phyloP scores from a whole-genome alignment of 2,888 invertebrate genomes.

The Autographa gamma region DNA sequence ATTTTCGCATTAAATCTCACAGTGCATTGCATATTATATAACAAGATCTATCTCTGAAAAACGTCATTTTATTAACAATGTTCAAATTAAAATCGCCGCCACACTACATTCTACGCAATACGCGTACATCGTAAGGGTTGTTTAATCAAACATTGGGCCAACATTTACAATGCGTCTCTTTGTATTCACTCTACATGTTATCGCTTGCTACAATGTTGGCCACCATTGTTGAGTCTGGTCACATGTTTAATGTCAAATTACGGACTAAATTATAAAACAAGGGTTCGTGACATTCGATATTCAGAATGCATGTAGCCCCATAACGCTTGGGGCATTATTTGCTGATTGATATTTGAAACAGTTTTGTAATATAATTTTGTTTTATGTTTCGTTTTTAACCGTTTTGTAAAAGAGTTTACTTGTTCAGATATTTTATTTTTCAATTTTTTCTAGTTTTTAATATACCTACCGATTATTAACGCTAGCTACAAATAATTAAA shows the following conservation, averaged over 20 bases:
- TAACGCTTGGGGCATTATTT: constrained; percentile 13
- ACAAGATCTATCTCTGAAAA: no score
- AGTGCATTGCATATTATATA: no score
- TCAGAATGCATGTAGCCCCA: constrained; percentile 20
- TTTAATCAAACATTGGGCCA: constrained; percentile 57
- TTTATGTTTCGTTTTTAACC: not conserved
- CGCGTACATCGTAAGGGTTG: constrained; percentile 35
- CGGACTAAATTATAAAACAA: constrained; percentile 49
- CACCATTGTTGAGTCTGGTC: constrained; percentile 58
- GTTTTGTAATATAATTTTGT: not conserved
- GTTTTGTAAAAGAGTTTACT: not conserved
- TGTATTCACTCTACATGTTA: constrained; percentile 54
- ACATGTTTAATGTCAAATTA: constrained; percentile 65
- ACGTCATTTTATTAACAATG: no score
- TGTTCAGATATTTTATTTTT: no score
- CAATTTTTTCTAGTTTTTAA: no score
- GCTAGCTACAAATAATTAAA: no score
- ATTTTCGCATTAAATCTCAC: no score
- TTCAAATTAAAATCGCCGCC: no score
- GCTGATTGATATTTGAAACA: constrained; percentile 5
- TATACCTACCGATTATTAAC: no score
- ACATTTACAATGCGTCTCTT: constrained; percentile 44
- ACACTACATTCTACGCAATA: no score
- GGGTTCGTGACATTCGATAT: constrained; percentile 40
- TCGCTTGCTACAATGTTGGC: constrained; percentile 59